Evolutionary conservation across 1,140 invertebrate genomes (phyloP), one percentile per base, ranked within the genome.

Genomic region (Papilio polyxenes): DNA sequence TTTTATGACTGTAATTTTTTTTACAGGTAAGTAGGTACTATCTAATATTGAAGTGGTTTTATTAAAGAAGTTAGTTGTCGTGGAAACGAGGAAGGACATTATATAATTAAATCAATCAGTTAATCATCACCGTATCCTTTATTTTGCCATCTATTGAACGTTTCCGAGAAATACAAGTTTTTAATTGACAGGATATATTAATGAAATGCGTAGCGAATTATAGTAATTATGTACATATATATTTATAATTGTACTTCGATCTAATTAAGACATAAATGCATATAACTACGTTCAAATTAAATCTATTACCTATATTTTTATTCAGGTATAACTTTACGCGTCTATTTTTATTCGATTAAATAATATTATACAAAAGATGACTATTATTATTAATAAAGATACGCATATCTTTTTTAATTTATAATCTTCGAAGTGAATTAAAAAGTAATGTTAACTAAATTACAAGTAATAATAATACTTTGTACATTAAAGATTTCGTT

Each of bases 121-220:
- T 80, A 69, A 80, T 80, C 15, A 40, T 40, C 59, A 8, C 20
- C 44, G 15, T 49, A 48, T 80, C 78, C 78, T 80, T 62, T 65
- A 69, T 80, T 80, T 59, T 37, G 76, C 75, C 76, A 53, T 77
- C 56, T 17, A 62, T 69, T 7, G 49, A 59, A 62, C 53, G 78
- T 37, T 69, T 80, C 56, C 59, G 59, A 69, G 59, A 59, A 65
- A 65, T 65, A 79, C 48, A 9, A 40, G 75, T 76, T 76, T 53
- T 76, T 76, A 76, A 80, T 69, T 69, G n/a, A n/a, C n/a, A n/a
- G 56, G 59, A 69, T 20, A 79, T 79, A 79, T 69, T 80, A 80
- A 80, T 78, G 76, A 62, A 78, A 62, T 80, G 8, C 56, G 20
- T 49, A 80, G 11, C 59, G 11, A 48, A 79, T 62, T 62, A 80